phyloP scores from a whole-genome alignment of 2,888 invertebrate species.

The Ennomos erosarius region DNA sequence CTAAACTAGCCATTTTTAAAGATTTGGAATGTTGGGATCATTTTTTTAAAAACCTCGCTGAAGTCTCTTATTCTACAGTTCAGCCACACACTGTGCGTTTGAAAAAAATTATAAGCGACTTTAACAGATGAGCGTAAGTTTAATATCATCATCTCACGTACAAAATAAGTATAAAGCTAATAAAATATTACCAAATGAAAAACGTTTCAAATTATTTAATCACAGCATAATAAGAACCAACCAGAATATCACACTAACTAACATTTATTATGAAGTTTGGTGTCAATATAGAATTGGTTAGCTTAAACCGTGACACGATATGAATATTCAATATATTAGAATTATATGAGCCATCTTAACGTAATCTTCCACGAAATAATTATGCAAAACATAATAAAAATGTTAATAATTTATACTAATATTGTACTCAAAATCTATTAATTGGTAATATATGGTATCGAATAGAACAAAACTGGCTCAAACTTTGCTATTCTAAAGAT shows the following conservation, averaged over 20 bases:
- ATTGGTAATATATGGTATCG: constrained; percentile 46
- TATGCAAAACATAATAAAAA: constrained; percentile 62
- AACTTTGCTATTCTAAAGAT: constrained; percentile 24
- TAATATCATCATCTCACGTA: too few species aligned
- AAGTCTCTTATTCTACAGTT: too few species aligned
- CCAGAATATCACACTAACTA: constrained; percentile 7
- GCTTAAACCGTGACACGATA: constrained; percentile 28
- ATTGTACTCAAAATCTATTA: constrained; percentile 50
- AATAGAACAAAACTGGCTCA: constrained; percentile 34
- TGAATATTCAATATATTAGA: constrained; percentile 47
- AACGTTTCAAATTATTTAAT: too few species aligned
- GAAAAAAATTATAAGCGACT: too few species aligned
- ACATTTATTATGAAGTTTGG: constrained; percentile 23
- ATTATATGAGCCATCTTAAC: constrained; percentile 25
- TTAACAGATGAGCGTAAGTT: too few species aligned
- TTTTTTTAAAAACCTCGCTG: too few species aligned
- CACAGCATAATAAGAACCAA: neutral
- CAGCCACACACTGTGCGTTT: too few species aligned
- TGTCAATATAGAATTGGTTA: constrained; percentile 16
- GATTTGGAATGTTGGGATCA: too few species aligned
- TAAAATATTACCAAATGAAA: too few species aligned
- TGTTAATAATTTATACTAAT: constrained; percentile 67
- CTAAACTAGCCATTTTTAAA: too few species aligned
- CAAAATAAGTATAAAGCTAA: too few species aligned
- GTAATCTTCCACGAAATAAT: constrained; percentile 49